Evolutionary conservation across 2,113 vertebrate species (phyloP).

Genomic region (Chaetodon trifascialis): DNA sequence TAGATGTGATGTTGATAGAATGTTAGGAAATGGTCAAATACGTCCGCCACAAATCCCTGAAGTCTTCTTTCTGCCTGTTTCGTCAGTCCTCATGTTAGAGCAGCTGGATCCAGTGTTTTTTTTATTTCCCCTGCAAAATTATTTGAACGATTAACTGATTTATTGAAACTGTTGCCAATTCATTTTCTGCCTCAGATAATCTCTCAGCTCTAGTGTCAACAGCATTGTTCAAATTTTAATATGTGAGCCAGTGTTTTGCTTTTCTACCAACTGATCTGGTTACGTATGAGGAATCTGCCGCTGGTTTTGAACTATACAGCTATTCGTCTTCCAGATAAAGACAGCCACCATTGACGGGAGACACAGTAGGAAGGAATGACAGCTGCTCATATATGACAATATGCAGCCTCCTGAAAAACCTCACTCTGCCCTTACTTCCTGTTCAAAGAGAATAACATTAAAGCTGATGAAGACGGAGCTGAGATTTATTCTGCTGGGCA

Average conservation of each 20-base stretch:
- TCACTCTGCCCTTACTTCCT: conserved; percentile 54
- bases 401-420: conserved; percentile 47
- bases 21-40: not conserved
- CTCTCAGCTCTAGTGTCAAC: not conserved
- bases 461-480: conserved; percentile 68
- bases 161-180: no score
- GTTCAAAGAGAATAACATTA: conserved; percentile 81
- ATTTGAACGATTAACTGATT: not conserved
- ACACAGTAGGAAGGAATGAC: conserved; percentile 38
- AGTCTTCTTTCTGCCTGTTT: not conserved
- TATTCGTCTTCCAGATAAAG: conserved; percentile 11
- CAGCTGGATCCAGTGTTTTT: not conserved
- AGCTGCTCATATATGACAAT: conserved; percentile 64
- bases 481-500: conserved; percentile 59
- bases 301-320: not conserved
- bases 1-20: not conserved
- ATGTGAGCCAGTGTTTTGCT: not conserved
- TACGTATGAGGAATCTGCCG: conserved; percentile 6
- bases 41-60: not conserved
- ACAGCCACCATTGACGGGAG: conserved; percentile 21
- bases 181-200: no score
- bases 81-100: not conserved
- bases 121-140: not conserved
- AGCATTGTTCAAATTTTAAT: not conserved
- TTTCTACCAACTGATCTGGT: not conserved